Evolutionary conservation across 2,797 vertebrate species (phyloP).

Genomic region (Enteromius radiatus): DNA sequence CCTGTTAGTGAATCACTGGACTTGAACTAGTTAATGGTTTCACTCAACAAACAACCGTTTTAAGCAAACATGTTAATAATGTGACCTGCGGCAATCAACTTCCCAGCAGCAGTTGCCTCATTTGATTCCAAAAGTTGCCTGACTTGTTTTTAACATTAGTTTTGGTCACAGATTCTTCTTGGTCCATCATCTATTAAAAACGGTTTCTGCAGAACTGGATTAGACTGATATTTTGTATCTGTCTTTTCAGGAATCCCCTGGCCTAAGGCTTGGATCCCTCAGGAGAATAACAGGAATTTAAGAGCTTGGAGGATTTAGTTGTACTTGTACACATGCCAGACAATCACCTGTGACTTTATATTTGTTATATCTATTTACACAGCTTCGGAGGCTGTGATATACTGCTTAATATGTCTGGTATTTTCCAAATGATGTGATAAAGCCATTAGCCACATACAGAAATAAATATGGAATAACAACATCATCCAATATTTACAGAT

Average conservation of each 20-base stretch:
- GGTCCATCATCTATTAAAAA: neutral
- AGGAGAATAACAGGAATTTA: constrained; percentile 18
- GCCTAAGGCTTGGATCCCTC: neutral
- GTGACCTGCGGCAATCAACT: neutral
- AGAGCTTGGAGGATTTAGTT: constrained; percentile 9
- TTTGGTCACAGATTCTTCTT: neutral
- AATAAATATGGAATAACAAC: neutral
- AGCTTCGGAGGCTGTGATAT: neutral
- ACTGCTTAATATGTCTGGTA: neutral
- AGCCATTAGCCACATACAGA: neutral
- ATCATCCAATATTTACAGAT: constrained; percentile 22
- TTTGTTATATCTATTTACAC: neutral
- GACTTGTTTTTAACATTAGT: constrained; percentile 29
- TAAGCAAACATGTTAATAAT: constrained; percentile 12
- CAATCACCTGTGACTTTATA: constrained; percentile 28
- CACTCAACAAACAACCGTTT: neutral
- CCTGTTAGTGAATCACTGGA: neutral
- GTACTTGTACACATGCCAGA: constrained; percentile 17
- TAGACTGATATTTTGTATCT: neutral
- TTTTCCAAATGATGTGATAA: constrained; percentile 11
- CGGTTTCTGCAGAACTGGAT: neutral
- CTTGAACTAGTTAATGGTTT: neutral
- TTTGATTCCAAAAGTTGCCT: neutral
- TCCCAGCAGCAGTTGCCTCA: neutral
- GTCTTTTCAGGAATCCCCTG: neutral